Conservation (phyloP, 2,113 vertebrate species). For the Corynorhinus townsendii region DNA sequence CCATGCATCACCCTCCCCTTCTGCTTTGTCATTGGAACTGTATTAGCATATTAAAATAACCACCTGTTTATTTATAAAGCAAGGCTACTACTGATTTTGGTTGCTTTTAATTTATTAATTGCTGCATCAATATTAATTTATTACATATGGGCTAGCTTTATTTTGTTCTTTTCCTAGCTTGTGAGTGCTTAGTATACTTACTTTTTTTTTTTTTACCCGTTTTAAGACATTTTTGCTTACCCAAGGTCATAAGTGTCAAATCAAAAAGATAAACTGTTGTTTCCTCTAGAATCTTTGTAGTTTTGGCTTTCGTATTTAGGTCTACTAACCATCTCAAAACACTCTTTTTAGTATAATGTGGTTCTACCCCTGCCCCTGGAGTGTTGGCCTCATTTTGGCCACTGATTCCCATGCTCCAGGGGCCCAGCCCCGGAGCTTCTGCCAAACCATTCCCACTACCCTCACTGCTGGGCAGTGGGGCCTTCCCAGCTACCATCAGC, state of each 20-base stretch:
- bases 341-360: not conserved
- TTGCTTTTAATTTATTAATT: not conserved
- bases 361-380: not conserved
- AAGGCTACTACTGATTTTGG: not conserved
- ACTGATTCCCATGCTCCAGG: not conserved
- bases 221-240: not conserved
- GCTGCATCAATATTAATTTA: not conserved
- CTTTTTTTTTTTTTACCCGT: not conserved
- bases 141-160: not conserved
- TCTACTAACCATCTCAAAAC: not conserved
- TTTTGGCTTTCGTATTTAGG: not conserved
- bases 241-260: not conserved
- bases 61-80: not conserved
- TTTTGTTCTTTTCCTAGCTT: not conserved
- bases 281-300: not conserved
- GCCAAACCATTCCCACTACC: not conserved
- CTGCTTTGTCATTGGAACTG: not conserved
- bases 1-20: not conserved
- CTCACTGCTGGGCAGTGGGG: no score
- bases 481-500: not conserved
- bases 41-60: not conserved
- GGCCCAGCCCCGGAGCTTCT: not conserved
- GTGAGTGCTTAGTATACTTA: not conserved
- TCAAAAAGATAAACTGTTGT: not conserved
- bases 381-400: not conserved